phyloP scores from a whole-genome alignment of 2,113 vertebrate genomes.

The Hymenochirus boettgeri region DNA sequence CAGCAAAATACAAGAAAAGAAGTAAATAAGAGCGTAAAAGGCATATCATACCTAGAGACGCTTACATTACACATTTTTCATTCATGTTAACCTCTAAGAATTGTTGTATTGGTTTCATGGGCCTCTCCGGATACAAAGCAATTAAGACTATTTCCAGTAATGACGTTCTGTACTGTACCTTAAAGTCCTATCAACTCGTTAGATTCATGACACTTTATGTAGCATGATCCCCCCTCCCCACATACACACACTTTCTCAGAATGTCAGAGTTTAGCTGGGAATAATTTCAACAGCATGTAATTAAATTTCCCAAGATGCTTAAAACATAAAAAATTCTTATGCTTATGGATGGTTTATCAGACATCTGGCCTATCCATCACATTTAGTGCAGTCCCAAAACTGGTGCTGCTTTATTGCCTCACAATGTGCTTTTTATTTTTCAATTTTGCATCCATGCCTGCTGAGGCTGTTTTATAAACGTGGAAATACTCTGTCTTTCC shows the following conservation, averaged over 20 bases:
- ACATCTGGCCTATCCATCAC: conserved; percentile 42
- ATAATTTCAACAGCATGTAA: conserved; percentile 34
- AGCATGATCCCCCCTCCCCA: background rate
- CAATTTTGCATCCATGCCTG: conserved; percentile 39
- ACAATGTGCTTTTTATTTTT: conserved; percentile 42
- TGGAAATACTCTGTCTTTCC: conserved; percentile 14
- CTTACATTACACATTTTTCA: conserved; percentile 31
- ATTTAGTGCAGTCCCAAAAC: conserved; percentile 39
- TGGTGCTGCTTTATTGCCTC: conserved; percentile 26
- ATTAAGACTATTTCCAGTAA: conserved; percentile 39
- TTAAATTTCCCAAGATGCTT: conserved; percentile 36
- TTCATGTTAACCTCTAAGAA: conserved; percentile 32
- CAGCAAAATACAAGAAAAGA: background rate
- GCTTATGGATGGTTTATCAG: conserved; percentile 38
- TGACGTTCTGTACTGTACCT: conserved; percentile 23
- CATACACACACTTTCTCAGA: conserved; percentile 22
- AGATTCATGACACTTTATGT: conserved; percentile 34
- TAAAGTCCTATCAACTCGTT: conserved; percentile 28
- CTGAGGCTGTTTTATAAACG: conserved; percentile 24
- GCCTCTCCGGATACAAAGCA: conserved; percentile 31
- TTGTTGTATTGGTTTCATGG: conserved; percentile 21
- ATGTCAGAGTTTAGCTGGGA: conserved; percentile 32
- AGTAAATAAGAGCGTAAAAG: background rate
- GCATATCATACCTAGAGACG: conserved; percentile 7
- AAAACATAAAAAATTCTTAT: conserved; percentile 37